phyloP scores from a whole-genome alignment of 2,113 vertebrate genomes.

The Dermatemys mawii region DNA sequence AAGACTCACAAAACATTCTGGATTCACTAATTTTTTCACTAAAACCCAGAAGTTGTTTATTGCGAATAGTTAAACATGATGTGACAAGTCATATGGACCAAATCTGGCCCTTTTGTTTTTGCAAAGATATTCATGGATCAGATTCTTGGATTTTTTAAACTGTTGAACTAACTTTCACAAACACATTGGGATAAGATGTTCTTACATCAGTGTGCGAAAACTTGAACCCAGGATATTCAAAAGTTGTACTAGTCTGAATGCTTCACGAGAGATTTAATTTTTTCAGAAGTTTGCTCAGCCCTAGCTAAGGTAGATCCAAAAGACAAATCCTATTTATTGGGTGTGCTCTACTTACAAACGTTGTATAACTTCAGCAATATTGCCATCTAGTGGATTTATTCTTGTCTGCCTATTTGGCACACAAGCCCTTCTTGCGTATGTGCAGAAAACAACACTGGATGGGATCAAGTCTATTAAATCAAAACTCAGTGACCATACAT shows the following conservation, averaged over 20 bases:
- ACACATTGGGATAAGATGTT: too few species aligned
- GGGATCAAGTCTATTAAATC: neutral
- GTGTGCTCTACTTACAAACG: neutral
- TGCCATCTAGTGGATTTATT: slow-evolving; percentile 10
- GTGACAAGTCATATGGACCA: neutral
- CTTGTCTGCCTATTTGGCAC: neutral
- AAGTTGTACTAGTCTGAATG: neutral
- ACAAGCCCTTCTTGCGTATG: too few species aligned
- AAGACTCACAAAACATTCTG: slow-evolving; percentile 13
- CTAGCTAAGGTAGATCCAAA: neutral
- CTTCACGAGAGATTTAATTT: neutral
- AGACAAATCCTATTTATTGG: neutral
- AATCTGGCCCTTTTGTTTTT: neutral
- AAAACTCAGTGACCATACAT: neutral
- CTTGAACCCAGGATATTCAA: neutral
- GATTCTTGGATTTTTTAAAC: neutral
- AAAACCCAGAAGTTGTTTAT: slow-evolving; percentile 25
- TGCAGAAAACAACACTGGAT: neutral
- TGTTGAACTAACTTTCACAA: neutral
- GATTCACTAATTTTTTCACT: neutral
- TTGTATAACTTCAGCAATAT: accelerated
- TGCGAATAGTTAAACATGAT: too few species aligned
- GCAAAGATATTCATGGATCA: neutral
- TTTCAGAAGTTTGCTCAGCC: slow-evolving; percentile 10
- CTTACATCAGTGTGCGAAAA: neutral